Percentiles rank a stretch among this genome's conserved stretches.
Evolutionary conservation across 2,888 invertebrate genomes (phyloP).

Genomic region (Oscheius sp.): DNA sequence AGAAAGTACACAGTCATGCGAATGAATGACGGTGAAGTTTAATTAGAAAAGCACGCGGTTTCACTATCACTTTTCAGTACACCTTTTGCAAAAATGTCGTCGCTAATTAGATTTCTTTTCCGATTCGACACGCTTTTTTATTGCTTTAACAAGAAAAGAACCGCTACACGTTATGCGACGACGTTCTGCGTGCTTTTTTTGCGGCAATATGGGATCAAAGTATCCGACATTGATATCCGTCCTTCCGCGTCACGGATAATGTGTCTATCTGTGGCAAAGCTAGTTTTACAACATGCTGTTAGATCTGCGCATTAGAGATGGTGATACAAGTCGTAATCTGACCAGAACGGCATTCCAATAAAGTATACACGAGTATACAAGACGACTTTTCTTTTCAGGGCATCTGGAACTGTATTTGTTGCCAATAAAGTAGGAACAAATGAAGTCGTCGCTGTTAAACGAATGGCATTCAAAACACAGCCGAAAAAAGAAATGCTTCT

Average conservation of each 20-base stretch:
- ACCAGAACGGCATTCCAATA: neutral
- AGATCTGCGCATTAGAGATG: no score
- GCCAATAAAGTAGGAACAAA: conserved; percentile 52
- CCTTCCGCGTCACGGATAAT: no score
- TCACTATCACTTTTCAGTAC: no score
- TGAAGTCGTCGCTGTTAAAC: conserved; percentile 88
- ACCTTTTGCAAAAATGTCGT: no score
- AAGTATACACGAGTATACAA: neutral
- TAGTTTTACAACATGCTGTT: neutral
- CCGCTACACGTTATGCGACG: no score
- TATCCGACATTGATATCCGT: neutral
- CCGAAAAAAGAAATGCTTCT: conserved; percentile 93
- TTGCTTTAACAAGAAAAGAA: no score
- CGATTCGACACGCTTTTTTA: no score
- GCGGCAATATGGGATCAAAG: neutral
- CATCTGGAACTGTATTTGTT: conserved; percentile 69
- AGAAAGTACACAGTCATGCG: neutral
- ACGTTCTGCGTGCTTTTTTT: no score
- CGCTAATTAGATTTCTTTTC: neutral
- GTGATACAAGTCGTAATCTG: no score
- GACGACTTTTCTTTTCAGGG: conserved; percentile 45
- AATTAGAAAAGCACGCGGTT: no score
- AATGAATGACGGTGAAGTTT: neutral
- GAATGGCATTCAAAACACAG: conserved; percentile 92
- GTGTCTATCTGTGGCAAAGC: no score